A percentile compares a stretch with the other conserved stretches of the same genome.
Conservation (phyloP, 2,797 vertebrate genomes). For the Phoebastria nigripes region DNA sequence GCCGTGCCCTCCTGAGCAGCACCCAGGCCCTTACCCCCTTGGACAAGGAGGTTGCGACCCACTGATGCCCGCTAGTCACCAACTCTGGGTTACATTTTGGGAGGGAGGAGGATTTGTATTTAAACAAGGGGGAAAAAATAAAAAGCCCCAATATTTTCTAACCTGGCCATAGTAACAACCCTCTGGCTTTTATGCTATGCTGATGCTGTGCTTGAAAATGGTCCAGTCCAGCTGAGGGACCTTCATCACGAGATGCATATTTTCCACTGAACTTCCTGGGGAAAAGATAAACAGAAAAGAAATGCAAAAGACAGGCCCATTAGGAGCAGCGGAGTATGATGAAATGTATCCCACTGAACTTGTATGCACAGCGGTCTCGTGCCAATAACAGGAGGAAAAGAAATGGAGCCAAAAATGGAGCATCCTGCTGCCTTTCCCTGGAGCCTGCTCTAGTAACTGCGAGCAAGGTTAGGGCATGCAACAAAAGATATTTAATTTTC, state of each 20-base stretch:
- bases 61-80: background rate
- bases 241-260: conserved; percentile 68
- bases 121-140: background rate
- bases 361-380: conserved; percentile 18
- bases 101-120: background rate
- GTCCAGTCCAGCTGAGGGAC: conserved; percentile 66
- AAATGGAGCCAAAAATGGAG: conserved; percentile 49
- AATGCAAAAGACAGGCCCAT: conserved; percentile 58
- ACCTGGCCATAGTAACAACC: conserved; percentile 39
- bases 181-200: conserved; percentile 36
- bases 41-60: background rate
- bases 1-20: background rate
- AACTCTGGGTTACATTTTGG: background rate
- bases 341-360: conserved; percentile 65
- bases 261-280: conserved; percentile 74
- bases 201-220: conserved; percentile 67
- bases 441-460: conserved; percentile 18
- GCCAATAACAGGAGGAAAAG: conserved; percentile 61
- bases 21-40: background rate
- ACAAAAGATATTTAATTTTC: conserved; percentile 46
- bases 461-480: conserved; percentile 33
- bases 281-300: conserved; percentile 71
- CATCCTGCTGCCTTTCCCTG: conserved; percentile 55
- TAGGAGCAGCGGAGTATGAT: conserved; percentile 53
- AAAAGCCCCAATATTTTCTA: conserved; percentile 11